These are phyloP conservation scores for Plodia interpunctella DNA, from an alignment of 1,140 invertebrate genomes.

Conservation along the genomic window DNA sequence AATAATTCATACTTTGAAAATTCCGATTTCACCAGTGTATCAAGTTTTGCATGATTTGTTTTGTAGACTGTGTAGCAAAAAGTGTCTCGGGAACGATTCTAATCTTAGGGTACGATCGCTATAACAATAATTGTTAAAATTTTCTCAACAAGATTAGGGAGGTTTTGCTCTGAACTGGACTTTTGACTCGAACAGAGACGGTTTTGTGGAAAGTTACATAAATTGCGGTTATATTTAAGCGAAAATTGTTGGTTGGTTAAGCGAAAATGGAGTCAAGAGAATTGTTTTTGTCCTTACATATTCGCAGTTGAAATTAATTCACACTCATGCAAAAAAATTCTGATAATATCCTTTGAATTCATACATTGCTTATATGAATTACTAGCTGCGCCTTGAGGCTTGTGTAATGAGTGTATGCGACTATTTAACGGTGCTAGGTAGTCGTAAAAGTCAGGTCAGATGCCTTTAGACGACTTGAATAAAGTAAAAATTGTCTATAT, in stretches of 20 bases:
- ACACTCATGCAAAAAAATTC: too few relatives aligned
- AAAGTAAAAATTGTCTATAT: too few relatives aligned
- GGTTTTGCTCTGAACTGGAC: constrained; percentile 22
- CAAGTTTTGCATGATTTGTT: not conserved
- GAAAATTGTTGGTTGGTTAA: not conserved
- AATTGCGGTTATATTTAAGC: not conserved
- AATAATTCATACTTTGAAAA: not conserved
- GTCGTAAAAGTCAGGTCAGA: too few relatives aligned
- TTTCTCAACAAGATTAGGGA: constrained; percentile 27
- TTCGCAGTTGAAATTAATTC: too few relatives aligned
- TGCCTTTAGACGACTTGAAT: too few relatives aligned
- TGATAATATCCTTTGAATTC: too few relatives aligned
- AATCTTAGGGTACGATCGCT: constrained; percentile 23
- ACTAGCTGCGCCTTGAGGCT: too few relatives aligned
- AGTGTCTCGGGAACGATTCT: constrained; percentile 17
- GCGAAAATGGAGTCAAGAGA: not conserved
- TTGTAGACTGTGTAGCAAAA: constrained; percentile 15
- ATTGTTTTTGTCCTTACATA: not conserved
- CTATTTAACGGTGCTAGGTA: too few relatives aligned
- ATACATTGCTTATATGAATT: too few relatives aligned
- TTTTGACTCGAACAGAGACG: constrained; percentile 8
- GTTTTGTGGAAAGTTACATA: not conserved
- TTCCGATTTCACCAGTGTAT: not conserved
- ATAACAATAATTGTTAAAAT: constrained; percentile 33
- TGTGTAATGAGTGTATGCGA: too few relatives aligned